Evolutionary conservation across 92 coral and sea anemone species (phyloP).

Genomic region (Pocillopora grandis): DNA sequence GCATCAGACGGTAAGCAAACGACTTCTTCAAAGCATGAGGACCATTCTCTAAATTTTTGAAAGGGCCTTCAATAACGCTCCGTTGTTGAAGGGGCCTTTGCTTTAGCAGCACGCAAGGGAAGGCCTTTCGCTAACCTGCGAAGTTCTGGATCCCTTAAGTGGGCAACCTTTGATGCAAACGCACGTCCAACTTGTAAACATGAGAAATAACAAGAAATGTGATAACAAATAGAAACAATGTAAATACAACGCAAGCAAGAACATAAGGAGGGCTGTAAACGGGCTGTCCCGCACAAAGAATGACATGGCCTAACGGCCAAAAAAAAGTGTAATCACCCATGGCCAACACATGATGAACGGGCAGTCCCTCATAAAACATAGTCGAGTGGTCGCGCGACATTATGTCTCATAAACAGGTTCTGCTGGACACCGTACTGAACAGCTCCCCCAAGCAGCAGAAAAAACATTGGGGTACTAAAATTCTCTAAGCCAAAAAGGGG

Average conservation of each 20-base stretch:
- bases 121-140: constrained; percentile 30
- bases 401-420: too few species aligned
- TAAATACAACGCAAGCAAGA: background rate
- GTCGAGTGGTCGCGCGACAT: too few species aligned
- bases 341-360: background rate
- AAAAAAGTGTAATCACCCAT: background rate
- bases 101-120: constrained; percentile 37
- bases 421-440: too few species aligned
- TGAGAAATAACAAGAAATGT: background rate
- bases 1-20: constrained; percentile 27
- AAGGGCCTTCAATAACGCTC: constrained; percentile 60
- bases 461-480: background rate
- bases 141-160: background rate
- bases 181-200: constrained; percentile 13
- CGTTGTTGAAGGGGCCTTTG: constrained; percentile 44
- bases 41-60: constrained; percentile 38
- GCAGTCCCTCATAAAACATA: too few species aligned
- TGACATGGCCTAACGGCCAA: constrained; percentile 5
- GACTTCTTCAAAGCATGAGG: constrained; percentile 16
- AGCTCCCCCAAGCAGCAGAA: constrained; percentile 2
- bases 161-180: background rate
- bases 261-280: too few species aligned
- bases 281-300: too few species aligned
- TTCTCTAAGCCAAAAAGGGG: constrained; percentile 2
- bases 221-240: constrained; percentile 1